Conservation (phyloP, 2,797 vertebrate species). For the Oreochromis mossambicus region DNA sequence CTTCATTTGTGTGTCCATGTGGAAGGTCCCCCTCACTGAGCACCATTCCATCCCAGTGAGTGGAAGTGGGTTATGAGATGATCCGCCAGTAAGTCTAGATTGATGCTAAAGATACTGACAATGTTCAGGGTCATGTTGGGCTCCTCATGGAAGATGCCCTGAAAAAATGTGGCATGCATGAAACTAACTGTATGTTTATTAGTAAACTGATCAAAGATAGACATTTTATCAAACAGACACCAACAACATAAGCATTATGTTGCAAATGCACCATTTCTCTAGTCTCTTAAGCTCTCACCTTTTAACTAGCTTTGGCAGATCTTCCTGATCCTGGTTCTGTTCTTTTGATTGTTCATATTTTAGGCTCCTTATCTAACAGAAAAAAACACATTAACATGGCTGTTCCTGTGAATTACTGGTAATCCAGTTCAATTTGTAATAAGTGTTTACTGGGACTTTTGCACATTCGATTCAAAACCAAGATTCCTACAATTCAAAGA, state of each 20-base stretch:
- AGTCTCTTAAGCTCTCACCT: background rate
- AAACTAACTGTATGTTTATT: background rate
- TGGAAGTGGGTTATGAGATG: background rate
- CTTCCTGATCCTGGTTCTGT: background rate
- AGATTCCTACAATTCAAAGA: background rate
- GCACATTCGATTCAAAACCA: background rate
- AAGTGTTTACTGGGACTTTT: background rate
- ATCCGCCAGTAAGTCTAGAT: background rate
- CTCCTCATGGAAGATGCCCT: background rate
- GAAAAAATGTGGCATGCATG: background rate
- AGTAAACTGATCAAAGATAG: background rate
- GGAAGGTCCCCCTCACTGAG: background rate
- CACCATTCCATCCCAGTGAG: background rate
- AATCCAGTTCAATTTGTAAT: background rate
- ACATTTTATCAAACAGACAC: background rate
- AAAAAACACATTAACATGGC: background rate
- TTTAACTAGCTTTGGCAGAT: background rate
- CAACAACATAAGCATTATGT: background rate
- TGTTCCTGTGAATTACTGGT: background rate
- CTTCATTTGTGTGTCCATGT: background rate
- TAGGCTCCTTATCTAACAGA: background rate
- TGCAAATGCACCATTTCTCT: background rate
- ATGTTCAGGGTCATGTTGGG: background rate
- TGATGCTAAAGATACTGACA: background rate
- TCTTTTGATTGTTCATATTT: background rate